Evolutionary conservation across 2,113 vertebrate genomes (phyloP), one percentile per base, ranked within the genome.

Genomic region (Hassar affinis): DNA sequence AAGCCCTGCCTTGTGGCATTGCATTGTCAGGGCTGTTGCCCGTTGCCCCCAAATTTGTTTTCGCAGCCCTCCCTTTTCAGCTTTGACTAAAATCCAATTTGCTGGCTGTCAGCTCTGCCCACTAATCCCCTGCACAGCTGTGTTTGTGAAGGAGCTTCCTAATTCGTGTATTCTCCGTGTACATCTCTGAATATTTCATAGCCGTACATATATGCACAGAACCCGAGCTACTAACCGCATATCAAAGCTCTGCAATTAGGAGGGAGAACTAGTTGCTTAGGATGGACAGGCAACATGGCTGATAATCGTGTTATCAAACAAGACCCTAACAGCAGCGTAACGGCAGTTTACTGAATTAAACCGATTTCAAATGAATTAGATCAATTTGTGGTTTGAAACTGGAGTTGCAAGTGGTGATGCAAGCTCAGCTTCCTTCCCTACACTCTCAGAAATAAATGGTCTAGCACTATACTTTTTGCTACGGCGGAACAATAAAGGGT

Each of bases 61-160:
- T 91, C 52, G 81, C 86, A 85, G 86, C 87, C 86, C 91, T 88
- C 91, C 90, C 85, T 86, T 88, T 86, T 89, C 87, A 92, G 90
- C 91, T 93, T 92, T 92, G 92, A 94, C 93, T 94, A 93, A 95
- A 95, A 94, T 95, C 93, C 93, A 94, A 95, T 94, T 95, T 94
- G 92, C 93, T 94, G 92, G 92, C 94, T 94, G 94, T 95, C 94
- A 94, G 92, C 91, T 94, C 91, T 92, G 90, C 91, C 92, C 93
- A 91, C 91, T 94, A 93, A 94, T 94, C 92, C 93, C 90, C 93
- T 91, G 91, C 90, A 90, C 89, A 86, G 93, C 93, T 91, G 91
- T 93, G 92, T 90, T 91, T 91, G 91, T 92, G 91, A 91, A 92
- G 90, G 90, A 91, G 92, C 78, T 92, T 90, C 93, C 92, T 94